Evolutionary conservation across 1,140 invertebrate species (phyloP).

Genomic region (Diachasmimorpha longicaudata): DNA sequence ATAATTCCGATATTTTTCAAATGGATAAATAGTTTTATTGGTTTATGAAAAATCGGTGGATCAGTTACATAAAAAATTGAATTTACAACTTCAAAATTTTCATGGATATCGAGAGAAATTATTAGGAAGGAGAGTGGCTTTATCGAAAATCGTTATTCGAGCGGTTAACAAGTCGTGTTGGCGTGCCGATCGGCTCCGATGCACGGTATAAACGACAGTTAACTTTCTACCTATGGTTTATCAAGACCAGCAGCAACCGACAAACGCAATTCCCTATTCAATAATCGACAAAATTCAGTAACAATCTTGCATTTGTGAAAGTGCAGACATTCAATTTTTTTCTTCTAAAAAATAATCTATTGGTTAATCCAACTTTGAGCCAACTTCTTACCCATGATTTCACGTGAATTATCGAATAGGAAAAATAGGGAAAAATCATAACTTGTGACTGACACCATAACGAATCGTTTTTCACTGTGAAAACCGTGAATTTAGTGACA

Average conservation of each 20-base stretch:
- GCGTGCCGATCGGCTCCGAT: constrained; percentile 16
- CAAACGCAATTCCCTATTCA: not conserved
- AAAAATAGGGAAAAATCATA: too few species aligned
- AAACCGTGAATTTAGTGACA: too few species aligned
- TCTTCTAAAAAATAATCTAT: not conserved
- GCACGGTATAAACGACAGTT: constrained; percentile 14
- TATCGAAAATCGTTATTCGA: constrained; percentile 15
- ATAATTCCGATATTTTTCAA: too few species aligned
- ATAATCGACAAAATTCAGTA: not conserved
- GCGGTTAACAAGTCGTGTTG: constrained; percentile 2
- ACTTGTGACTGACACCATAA: too few species aligned
- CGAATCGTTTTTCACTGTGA: too few species aligned
- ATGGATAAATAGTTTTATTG: not conserved
- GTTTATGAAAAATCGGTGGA: not conserved
- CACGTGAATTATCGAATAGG: too few species aligned
- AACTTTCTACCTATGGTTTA: constrained; percentile 4
- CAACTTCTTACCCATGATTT: too few species aligned
- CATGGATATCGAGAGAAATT: not conserved
- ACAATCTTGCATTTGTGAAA: not conserved
- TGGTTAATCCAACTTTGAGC: not conserved
- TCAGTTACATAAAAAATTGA: not conserved
- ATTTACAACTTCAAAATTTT: not conserved
- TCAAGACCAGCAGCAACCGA: not conserved
- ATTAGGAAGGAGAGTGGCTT: constrained; percentile 3
- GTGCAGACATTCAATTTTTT: not conserved